Evolutionary conservation across 1,140 invertebrate genomes (phyloP), one percentile per base, ranked within the genome.

Genomic region (Ganaspis sp.): DNA sequence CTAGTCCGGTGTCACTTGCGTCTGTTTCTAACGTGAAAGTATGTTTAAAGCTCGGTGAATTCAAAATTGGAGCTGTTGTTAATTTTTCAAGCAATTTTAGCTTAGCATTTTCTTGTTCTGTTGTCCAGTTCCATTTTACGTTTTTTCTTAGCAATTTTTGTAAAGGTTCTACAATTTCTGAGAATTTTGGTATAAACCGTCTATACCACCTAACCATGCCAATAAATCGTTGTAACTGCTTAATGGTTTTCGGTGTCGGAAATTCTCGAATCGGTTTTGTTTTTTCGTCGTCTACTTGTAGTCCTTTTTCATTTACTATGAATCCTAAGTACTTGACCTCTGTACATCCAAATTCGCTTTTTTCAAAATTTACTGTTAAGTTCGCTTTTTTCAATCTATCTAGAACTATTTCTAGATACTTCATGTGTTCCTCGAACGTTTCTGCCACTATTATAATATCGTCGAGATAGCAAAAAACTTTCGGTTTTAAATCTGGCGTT

Each of bases 251-350:
- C 1, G 86, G 83, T 21, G 26, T 23, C 1, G 83, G 85, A 69
- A 78, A 85, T 4, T 88, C 74, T 11, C 75, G 9, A 1, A 89
- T 78, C 0, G 84, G 76, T 29, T 70, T 58, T 0, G 87, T 58
- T 71, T 89, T 88, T 1, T 81, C 79, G 0, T 82, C 82, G 76
- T 88, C 82, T 0, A 80, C 53, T 29, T 77, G 26, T 0, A 83
- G 72, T 0, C 85, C 83, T 11, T 82, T 69, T 1, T 72, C 23
- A 49, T 80, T 71, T 0, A 90, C 72, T 1, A 80, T 73, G 58
- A 83, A 84, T 4, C 87, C 87, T 11, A 87, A 72, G 76, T 84
- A 88, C 74, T 76, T 78, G 0, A 86, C 42, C 21, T 83, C 69
- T 0, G 26, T 69, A 9, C 49, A 4, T 42, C 76, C 76, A 58